Evolutionary conservation across 2,888 invertebrate genomes (phyloP), one percentile per base, ranked within the genome.

Genomic region (Netelia inedita): DNA sequence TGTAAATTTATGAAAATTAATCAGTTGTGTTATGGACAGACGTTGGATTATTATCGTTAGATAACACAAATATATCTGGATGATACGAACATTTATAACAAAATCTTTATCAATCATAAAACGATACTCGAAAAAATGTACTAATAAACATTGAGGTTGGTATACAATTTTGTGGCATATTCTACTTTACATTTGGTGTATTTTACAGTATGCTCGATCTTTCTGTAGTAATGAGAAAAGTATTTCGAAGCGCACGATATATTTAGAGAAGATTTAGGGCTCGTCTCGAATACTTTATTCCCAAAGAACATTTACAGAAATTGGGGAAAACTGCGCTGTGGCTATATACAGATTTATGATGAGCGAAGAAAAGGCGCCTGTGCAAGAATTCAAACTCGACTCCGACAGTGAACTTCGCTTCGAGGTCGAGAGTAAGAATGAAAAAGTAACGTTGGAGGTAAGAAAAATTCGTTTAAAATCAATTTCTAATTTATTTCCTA

Each of bases 361-460:
- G 94, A 88, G 91, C 0, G 94, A 94, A 65, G 93, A 93, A 76
- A 93, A 92, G 46, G 57, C 87, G 2, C 79, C 90, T 11, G 89
- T 93, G 1, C 95, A 95, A 94, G 98, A 98, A 92, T 98, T 97
- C 91, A 97, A 97, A 92, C 94, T 99, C 75, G 98, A 98, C 83
- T 95, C 96, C 0, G 98, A 98, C 92, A 96, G 97, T 11, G 99
- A 99, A 94, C 94, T 99, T n/a, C 96, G 99, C 68, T 98, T 99
- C 94, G 99, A 99, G 95, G 97, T 98, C 0, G 98, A 98, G 94
- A 95, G 96, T 2, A 97, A 97, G 94, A 96, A 96, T 93, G 97
- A 97, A 92, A 98, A 97, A 94, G 97, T 97, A 1, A 95, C 95
- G 80, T 94, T 98, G 82, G 97, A 97, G 95, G 97, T 97, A 92